Evolutionary conservation across 1,140 invertebrate species (phyloP).

Genomic region (Lanistes nyassanus): DNA sequence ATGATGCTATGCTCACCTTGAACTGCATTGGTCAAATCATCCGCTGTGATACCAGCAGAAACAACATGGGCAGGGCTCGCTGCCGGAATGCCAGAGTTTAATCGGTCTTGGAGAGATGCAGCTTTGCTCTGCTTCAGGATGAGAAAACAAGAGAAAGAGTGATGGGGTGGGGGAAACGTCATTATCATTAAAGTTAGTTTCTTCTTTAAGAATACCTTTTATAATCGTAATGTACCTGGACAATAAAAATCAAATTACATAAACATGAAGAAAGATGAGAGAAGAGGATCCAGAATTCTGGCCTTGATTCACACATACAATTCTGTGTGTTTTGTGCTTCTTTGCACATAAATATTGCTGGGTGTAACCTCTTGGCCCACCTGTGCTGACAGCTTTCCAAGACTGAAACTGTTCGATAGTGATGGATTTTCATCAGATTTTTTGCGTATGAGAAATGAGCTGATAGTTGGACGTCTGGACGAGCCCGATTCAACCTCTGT

Average conservation of each 20-base stretch:
- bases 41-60: no score
- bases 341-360: background rate
- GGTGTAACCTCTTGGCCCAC: background rate
- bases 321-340: background rate
- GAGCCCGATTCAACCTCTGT: constrained; percentile 17
- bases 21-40: no score
- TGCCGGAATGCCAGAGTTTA: no score
- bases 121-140: no score
- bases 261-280: background rate
- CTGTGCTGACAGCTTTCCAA: background rate
- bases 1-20: no score
- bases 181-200: no score
- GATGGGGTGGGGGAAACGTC: no score
- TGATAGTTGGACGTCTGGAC: background rate
- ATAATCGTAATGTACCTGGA: background rate
- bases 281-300: background rate
- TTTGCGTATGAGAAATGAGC: constrained; percentile 17
- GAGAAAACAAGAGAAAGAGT: no score
- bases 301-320: background rate
- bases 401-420: constrained; percentile 7
- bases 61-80: no score
- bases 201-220: no score
- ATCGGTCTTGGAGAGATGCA: no score
- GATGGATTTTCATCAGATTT: background rate
- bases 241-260: background rate